Base-by-base conservation (phyloP, 2,888 invertebrate genomes). In the Pomacea canaliculata region DNA sequence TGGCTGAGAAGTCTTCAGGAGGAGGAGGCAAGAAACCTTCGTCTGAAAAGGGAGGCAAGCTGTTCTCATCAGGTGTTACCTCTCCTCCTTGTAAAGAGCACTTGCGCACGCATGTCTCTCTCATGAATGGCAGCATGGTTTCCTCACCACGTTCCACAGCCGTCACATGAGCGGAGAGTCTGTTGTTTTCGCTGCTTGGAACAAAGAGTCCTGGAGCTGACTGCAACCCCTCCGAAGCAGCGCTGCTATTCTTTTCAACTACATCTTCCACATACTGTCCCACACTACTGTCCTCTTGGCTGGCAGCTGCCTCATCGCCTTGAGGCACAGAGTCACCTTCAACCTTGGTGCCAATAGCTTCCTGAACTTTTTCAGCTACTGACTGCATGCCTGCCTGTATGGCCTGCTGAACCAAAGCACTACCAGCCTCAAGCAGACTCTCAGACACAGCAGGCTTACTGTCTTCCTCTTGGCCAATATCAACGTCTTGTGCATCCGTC, bases 141-240 rank as follows among this genome's bases (percentile, higher is more conserved):
- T 80, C 78, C 60, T 80, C 80, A 9, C 80, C 80, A 56, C 78
- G 59, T 1, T 80, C 80, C 49, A 78, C 78, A 8, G 51, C 65
- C 2, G 46, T 71, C 73, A 67, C 59, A 48, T 69, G 59, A 8
- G 73, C 73, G 13, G 73, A 73, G 27, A 56, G 51, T 13, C 73
- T 23, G 67, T 73, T 51, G 27, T 18, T 51, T 8, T 37, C 68
- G 2, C 48, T 7, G 16, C 23, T 19, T 12, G 63, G 63, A 27
- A 27, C 63, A 27, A 27, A 12, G 63, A 63, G 63, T 23, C 72
- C 56, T n/a, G 19, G 76, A 60, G 46, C 37, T 16, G 66, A 59
- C 71, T 60, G 70, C 46, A 18, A 51, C 37, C 18, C 18, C 63
- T 72, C 63, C 0, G 76, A 56, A 7, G 71, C 70, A 16, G 69